Evolutionary conservation across 1,140 invertebrate species (phyloP).

Genomic region (Aphelinus atriplicis): DNA sequence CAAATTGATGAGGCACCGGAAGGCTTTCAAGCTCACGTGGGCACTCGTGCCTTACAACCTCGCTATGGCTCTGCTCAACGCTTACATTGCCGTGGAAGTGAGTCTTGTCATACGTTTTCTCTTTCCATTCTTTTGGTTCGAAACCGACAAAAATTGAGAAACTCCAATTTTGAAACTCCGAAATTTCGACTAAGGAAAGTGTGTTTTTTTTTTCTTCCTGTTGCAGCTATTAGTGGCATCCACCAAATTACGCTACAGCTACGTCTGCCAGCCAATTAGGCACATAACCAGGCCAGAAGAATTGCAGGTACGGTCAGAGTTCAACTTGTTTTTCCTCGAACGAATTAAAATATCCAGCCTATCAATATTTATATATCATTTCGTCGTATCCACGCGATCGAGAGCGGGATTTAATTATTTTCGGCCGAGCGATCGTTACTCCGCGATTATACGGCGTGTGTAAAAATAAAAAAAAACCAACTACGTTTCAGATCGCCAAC

Average conservation of each 20-base stretch:
- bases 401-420: no score
- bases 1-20: constrained; percentile 82
- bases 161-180: no score
- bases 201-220: constrained; percentile 27
- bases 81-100: constrained; percentile 84
- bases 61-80: constrained; percentile 83
- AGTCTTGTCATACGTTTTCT: constrained; percentile 28
- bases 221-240: constrained; percentile 79
- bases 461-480: constrained; percentile 6
- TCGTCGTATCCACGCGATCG: no score
- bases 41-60: constrained; percentile 88
- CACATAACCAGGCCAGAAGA: constrained; percentile 85
- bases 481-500: constrained; percentile 79
- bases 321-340: neutral
- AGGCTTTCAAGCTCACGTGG: constrained; percentile 81
- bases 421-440: no score
- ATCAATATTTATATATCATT: no score
- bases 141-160: neutral
- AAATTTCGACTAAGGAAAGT: no score
- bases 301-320: constrained; percentile 73
- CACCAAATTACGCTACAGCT: constrained; percentile 83
- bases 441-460: no score
- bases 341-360: no score
- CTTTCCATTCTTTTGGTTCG: constrained; percentile 4
- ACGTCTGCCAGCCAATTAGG: constrained; percentile 88